A percentile compares a stretch with the other conserved stretches of the same genome.
Evolutionary conservation across 2,888 invertebrate genomes (phyloP).

Genomic region (Electrophaes corylata): DNA sequence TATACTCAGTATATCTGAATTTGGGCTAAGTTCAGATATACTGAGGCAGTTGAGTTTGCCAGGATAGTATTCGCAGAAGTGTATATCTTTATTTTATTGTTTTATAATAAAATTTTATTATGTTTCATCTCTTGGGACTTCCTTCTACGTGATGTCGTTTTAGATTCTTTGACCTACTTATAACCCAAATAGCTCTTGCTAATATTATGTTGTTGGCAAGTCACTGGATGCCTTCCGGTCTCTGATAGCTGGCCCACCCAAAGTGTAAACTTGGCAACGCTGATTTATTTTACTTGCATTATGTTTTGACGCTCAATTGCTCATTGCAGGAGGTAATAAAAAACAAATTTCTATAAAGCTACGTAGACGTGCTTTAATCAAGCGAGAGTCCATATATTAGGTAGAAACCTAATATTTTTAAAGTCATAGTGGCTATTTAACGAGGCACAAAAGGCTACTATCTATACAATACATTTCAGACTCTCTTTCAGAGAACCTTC

Average conservation of each 20-base stretch:
- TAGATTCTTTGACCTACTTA: conserved; percentile 12
- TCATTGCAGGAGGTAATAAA: not conserved
- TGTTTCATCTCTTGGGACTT: not conserved
- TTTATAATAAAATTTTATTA: not conserved
- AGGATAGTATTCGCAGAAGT: not conserved
- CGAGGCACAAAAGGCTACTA: too few relatives aligned
- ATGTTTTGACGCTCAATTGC: conserved; percentile 8
- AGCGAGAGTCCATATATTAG: too few relatives aligned
- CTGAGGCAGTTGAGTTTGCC: not conserved
- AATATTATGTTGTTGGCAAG: conserved; percentile 14
- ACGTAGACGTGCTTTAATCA: too few relatives aligned
- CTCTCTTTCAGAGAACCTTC: too few relatives aligned
- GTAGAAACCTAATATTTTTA: too few relatives aligned
- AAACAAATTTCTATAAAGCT: too few relatives aligned
- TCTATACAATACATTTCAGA: too few relatives aligned
- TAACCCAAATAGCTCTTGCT: conserved; percentile 8
- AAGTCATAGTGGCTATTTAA: too few relatives aligned
- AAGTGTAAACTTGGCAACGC: conserved; percentile 18
- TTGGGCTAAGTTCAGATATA: not conserved
- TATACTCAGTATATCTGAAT: too few relatives aligned
- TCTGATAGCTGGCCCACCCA: conserved; percentile 9
- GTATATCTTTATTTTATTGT: not conserved
- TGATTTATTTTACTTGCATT: conserved; percentile 20
- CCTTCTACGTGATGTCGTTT: not conserved
- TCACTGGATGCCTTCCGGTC: conserved; percentile 7